Percentiles rank a stretch among this genome's conserved stretches.
These are phyloP conservation scores for Catotricha subobsoleta DNA, from an alignment of 2,888 invertebrate species.

Conservation along the genomic window DNA sequence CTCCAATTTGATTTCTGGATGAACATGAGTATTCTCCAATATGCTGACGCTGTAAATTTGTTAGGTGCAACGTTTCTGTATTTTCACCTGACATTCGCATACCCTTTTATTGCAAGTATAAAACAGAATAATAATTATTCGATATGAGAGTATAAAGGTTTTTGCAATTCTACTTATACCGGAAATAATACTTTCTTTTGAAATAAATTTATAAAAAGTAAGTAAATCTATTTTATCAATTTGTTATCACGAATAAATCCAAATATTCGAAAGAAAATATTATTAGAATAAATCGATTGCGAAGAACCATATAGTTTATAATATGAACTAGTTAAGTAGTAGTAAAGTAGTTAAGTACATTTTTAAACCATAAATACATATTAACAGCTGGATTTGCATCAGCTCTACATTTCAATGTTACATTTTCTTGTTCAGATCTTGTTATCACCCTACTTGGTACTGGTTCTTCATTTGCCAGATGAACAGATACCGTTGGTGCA, in stretches of 20 bases:
- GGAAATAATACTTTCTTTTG: no score
- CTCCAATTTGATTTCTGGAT: slow-evolving; percentile 63
- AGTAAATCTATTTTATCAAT: no score
- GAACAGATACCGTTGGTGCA: slow-evolving; percentile 56
- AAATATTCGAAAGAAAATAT: no score
- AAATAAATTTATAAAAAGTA: no score
- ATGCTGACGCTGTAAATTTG: slow-evolving; percentile 47
- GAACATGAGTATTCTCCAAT: slow-evolving; percentile 66
- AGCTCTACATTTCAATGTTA: slow-evolving; percentile 59
- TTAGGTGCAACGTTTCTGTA: slow-evolving; percentile 41
- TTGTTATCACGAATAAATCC: no score
- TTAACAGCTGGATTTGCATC: slow-evolving; percentile 54
- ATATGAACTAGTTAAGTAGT: background rate
- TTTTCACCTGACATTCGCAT: slow-evolving; percentile 32
- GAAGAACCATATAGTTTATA: no score
- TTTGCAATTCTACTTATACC: no score
- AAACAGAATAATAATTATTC: no score
- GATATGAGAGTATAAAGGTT: no score
- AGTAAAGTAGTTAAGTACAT: no score
- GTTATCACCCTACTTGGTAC: slow-evolving; percentile 39
- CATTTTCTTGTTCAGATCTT: slow-evolving; percentile 52
- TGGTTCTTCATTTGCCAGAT: slow-evolving; percentile 44
- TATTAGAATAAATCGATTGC: no score
- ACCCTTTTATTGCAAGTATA: no score
- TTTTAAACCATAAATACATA: slow-evolving; percentile 58